Conservation (phyloP, 2,888 invertebrate species). For the Therioaphis trifolii region DNA sequence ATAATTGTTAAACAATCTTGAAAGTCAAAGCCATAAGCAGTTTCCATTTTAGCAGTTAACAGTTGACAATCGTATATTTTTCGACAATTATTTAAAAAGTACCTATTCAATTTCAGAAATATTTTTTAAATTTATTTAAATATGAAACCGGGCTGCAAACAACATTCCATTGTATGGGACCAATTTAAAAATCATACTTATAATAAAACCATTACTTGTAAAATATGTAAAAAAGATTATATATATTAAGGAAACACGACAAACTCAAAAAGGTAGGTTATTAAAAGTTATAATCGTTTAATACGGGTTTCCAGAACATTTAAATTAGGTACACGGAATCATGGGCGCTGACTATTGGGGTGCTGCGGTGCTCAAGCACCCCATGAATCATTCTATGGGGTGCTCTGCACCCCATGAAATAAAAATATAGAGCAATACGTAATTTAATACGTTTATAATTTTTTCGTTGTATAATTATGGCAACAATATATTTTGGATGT, state of each 20-base stretch:
- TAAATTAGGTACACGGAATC: constrained; percentile 1
- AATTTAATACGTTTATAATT: too few species aligned
- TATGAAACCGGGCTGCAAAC: constrained; percentile 12
- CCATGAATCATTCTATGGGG: too few species aligned
- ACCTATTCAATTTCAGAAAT: constrained; percentile 10
- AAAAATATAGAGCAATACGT: too few species aligned
- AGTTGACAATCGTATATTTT: background rate
- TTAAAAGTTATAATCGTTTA: constrained; percentile 19
- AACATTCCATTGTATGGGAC: background rate
- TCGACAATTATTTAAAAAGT: background rate
- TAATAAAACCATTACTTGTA: background rate
- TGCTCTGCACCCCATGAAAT: too few species aligned
- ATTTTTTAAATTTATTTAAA: constrained; percentile 23
- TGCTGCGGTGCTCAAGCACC: too few species aligned
- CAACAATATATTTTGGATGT: too few species aligned
- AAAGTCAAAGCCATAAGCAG: constrained; percentile 34
- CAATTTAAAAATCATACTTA: background rate
- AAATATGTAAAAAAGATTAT: constrained; percentile 13
- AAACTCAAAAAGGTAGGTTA: constrained; percentile 13
- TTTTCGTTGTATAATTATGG: too few species aligned
- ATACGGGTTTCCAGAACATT: constrained; percentile 4
- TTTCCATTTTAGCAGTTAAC: background rate
- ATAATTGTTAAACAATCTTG: constrained; percentile 33
- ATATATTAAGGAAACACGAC: constrained; percentile 6
- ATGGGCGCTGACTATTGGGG: too few species aligned